Conservation (phyloP, 1,140 invertebrate genomes). For the Scylla paramamosain region DNA sequence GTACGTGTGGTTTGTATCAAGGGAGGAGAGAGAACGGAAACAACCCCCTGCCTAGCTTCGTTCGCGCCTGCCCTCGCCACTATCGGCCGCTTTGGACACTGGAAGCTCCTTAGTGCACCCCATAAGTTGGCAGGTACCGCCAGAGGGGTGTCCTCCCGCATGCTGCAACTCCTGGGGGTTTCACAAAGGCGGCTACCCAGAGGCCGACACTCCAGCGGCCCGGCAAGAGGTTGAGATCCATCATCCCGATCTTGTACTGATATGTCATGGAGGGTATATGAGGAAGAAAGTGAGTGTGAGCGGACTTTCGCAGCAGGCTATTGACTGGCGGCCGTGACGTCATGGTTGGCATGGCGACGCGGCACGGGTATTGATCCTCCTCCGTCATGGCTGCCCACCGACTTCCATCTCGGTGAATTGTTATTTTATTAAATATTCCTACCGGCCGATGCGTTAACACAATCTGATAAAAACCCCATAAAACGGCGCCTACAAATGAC, state of each 20-base stretch:
- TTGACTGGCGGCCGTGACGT: conserved; percentile 34
- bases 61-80: conserved; percentile 37
- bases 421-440: conserved; percentile 1
- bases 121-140: conserved; percentile 10
- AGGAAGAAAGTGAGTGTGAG: conserved; percentile 23
- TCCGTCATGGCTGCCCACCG: conserved; percentile 47
- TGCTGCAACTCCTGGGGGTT: background rate
- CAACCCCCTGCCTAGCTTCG: conserved; percentile 28
- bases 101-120: conserved; percentile 27
- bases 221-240: conserved; percentile 8
- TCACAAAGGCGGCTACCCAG: background rate
- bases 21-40: conserved; percentile 41
- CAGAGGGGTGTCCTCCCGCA: background rate
- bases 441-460: background rate
- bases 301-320: conserved; percentile 46
- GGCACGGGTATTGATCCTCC: conserved; percentile 15
- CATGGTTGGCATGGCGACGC: conserved; percentile 40
- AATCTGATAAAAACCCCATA: too few species aligned
- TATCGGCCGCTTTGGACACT: conserved; percentile 44
- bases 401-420: conserved; percentile 31
- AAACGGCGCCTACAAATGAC: too few species aligned
- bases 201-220: background rate
- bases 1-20: conserved; percentile 22
- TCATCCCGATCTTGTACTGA: conserved; percentile 14
- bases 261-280: conserved; percentile 28